Evolutionary conservation across 1,140 invertebrate genomes (phyloP).

Genomic region (Sitobion miscanthi): DNA sequence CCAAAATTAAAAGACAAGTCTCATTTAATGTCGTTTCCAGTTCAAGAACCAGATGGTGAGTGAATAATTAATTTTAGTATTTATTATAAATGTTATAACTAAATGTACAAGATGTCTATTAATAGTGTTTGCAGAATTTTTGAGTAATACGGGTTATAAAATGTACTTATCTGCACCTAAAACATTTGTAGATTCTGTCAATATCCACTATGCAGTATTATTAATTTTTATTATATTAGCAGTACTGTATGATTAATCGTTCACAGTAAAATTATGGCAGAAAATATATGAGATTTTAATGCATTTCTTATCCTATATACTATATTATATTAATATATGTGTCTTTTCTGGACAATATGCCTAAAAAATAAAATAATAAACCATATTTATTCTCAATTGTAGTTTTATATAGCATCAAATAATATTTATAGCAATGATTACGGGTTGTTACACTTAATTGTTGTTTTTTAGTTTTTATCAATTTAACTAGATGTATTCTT

Average conservation of each 20-base stretch:
- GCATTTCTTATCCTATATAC: not conserved
- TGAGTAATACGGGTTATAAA: not conserved
- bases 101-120: conserved; percentile 62
- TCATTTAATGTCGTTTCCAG: conserved; percentile 33
- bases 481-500: no score
- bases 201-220: not conserved
- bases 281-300: no score
- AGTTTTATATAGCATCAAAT: no score
- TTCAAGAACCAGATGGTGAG: conserved; percentile 38
- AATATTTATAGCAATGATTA: not conserved
- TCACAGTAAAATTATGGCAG: not conserved
- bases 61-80: conserved; percentile 75
- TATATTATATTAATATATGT: not conserved
- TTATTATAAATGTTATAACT: conserved; percentile 73
- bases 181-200: not conserved
- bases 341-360: no score
- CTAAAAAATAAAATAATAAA: no score
- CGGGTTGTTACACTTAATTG: no score
- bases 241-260: no score
- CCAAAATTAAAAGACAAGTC: conserved; percentile 53
- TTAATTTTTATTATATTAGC: no score
- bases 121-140: not conserved
- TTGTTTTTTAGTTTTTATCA: not conserved
- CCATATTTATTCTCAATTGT: not conserved
- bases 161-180: not conserved